Evolutionary conservation across 2,113 vertebrate species (phyloP), one percentile per base, ranked within the genome.

Genomic region (Leptodactylus fuscus): DNA sequence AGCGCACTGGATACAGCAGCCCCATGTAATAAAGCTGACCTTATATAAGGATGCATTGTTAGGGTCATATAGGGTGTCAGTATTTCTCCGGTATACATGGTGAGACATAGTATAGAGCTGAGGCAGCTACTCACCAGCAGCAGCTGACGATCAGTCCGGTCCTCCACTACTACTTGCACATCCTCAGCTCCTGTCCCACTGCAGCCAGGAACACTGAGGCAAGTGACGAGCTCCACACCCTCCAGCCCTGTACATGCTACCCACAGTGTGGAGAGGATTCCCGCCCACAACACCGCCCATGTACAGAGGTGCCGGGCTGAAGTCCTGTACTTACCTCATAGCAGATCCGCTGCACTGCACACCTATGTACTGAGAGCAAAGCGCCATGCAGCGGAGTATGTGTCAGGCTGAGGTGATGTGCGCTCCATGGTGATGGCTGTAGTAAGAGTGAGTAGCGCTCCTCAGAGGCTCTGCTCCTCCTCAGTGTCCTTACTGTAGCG

Each of bases 221-320:
- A 38, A 69, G 65, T 69, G 65, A 2, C 5, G 34, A 69, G 34
- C 71, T 46, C 38, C 82, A 22, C 55, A 38, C 24, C 55, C 65
- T 49, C 81, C 48, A 48, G 29, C 46, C 11, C 16, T n/a, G 53
- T 49, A 51, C 38, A 46, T 20, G 38, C n/a, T 36, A 13, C 20
- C 9, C 41, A 44, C 41, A 44, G n/a, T n/a, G n/a, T n/a, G 53
- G 22, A 24, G 55, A 55, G 53, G 22, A 22, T 24, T 16, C 82
- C 82, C 82, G 82, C 82, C 82, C 71, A 29, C 75, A 18, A 75
- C 75, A 22, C 75, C 83, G 75, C 83, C 83, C 83, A 22, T 79
- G 76, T n/a, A n/a, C n/a, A n/a, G n/a, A n/a, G n/a, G n/a, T n/a
- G n/a, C 15, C 7, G 0, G 15, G 12, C 16, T 9, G 41, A 38